These are phyloP conservation scores for Andrena trimmerana DNA, from an alignment of 2,888 invertebrate genomes.

Conservation along the genomic window DNA sequence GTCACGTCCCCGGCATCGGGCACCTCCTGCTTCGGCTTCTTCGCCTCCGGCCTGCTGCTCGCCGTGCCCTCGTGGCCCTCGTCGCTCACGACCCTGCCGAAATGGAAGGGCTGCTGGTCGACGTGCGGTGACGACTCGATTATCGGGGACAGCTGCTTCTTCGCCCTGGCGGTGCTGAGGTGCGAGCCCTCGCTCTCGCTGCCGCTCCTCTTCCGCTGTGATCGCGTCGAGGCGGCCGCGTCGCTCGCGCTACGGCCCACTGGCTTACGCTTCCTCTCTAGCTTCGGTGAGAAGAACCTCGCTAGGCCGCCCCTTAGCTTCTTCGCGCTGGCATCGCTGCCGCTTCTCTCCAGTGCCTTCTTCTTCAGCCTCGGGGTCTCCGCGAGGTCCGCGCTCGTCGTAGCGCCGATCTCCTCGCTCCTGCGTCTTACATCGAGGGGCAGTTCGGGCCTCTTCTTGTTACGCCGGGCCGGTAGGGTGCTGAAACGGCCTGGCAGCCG, in stretches of 20 bases:
- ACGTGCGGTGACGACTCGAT: slow-evolving; percentile 91
- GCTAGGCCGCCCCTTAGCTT: slow-evolving; percentile 78
- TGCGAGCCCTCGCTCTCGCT: slow-evolving; percentile 87
- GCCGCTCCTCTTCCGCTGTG: slow-evolving; percentile 87
- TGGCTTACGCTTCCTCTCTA: slow-evolving; percentile 76
- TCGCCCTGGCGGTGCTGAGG: slow-evolving; percentile 87
- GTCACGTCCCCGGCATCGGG: slow-evolving; percentile 53
- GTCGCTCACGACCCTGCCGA: slow-evolving; percentile 46
- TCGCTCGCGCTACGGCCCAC: slow-evolving; percentile 86
- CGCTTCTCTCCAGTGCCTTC: slow-evolving; percentile 85
- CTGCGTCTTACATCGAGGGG: slow-evolving; percentile 83
- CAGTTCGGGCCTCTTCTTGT: slow-evolving; percentile 81
- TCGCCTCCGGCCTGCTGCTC: not conserved
- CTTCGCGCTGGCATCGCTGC: slow-evolving; percentile 84
- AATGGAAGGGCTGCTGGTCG: slow-evolving; percentile 80
- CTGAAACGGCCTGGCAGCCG: slow-evolving; percentile 86
- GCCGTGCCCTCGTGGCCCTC: slow-evolving; percentile 5
- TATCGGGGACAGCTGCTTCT: slow-evolving; percentile 91
- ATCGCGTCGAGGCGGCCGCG: slow-evolving; percentile 86
- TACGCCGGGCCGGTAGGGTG: slow-evolving; percentile 88
- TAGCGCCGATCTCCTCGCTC: slow-evolving; percentile 86
- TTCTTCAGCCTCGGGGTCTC: slow-evolving; percentile 85
- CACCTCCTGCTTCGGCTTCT: slow-evolving; percentile 57
- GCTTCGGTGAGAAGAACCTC: slow-evolving; percentile 80
- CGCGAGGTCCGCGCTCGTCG: slow-evolving; percentile 70